Base-by-base conservation (phyloP, 2,888 invertebrate genomes). In the Aspidiotus rigidus region DNA sequence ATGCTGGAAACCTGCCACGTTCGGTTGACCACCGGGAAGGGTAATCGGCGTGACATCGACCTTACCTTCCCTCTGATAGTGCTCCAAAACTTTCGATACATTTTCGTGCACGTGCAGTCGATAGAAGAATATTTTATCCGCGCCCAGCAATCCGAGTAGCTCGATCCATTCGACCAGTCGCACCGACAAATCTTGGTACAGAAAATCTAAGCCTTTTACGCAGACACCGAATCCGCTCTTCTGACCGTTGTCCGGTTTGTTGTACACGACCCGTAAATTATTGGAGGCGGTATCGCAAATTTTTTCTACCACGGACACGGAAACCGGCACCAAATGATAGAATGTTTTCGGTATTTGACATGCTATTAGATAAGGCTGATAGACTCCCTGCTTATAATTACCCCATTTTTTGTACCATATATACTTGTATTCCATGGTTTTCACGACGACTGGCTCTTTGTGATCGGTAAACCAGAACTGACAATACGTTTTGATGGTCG, bases 331-430 rank as follows among this genome's bases (percentile, higher is more conserved):
- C 71, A 85, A 82, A 67, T 84, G 83, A 77, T 88, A 87, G 62
- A 80, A 80, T 16, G 84, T 83, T 72, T 84, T 83, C 0, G 94
- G 93, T 74, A 94, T 84, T 76, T 90, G 88, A 79, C 94, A 94
- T 17, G 93, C 91, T 73, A 91, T 86, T 74, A 94, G 82, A 78
- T 92, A 94, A 0, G 94, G 93, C 79, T 94, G 93, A 77, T 92
- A 90, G 73, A 93, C 88, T 66, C 88, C 88, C 78, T 93, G 90
- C 77, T 90, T 89, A 80, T 92, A 92, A 79, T 93, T 93, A 71
- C 93, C 93, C 94, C 93, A 94, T 79, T 92, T 92, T 75, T 87
- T 86, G 78, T 91, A 90, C 94, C 94, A 94, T 74, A 93, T 90
- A 78, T 93, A 93, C 78, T 93, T 93, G 80, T 93, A 93, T 79